Percentiles rank a stretch among this genome's conserved stretches.
Conservation (phyloP, 2,113 vertebrate genomes). For the Entomyzon cyanotis region DNA sequence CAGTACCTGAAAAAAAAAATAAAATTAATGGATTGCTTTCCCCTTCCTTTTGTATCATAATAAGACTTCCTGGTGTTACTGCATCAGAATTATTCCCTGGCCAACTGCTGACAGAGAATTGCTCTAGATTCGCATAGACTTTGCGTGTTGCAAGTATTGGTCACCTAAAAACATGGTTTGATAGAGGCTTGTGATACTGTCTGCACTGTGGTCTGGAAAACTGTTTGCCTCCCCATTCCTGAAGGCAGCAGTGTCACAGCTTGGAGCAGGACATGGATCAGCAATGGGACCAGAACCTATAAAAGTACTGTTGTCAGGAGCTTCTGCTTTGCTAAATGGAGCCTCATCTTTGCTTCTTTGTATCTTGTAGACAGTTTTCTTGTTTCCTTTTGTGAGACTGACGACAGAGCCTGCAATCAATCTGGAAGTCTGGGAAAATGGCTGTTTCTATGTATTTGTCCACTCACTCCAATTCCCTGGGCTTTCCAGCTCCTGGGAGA, state of each 20-base stretch:
- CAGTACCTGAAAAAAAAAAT: not conserved
- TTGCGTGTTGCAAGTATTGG: not conserved
- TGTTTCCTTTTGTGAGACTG: not conserved
- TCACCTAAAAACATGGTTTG: not conserved
- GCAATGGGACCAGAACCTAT: not conserved
- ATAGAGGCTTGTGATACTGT: not conserved
- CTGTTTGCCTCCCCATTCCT: not conserved
- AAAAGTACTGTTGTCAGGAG: not conserved
- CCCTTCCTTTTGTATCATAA: not conserved
- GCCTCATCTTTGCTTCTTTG: not conserved
- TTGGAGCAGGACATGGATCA: not conserved
- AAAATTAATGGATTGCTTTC: not conserved
- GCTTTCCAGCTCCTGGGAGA: not conserved
- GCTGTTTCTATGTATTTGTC: not conserved
- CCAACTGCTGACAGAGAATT: not conserved
- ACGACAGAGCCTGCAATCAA: not conserved
- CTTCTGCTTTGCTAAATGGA: not conserved
- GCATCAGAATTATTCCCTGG: not conserved
- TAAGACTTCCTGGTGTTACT: not conserved
- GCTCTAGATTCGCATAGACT: not conserved
- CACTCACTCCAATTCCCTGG: not conserved
- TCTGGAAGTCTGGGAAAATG: not conserved
- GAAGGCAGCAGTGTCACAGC: not conserved
- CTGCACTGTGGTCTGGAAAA: not conserved
- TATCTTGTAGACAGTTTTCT: not conserved